Conservation (phyloP, 2,797 vertebrate species). For the Cheirogaleus major region DNA sequence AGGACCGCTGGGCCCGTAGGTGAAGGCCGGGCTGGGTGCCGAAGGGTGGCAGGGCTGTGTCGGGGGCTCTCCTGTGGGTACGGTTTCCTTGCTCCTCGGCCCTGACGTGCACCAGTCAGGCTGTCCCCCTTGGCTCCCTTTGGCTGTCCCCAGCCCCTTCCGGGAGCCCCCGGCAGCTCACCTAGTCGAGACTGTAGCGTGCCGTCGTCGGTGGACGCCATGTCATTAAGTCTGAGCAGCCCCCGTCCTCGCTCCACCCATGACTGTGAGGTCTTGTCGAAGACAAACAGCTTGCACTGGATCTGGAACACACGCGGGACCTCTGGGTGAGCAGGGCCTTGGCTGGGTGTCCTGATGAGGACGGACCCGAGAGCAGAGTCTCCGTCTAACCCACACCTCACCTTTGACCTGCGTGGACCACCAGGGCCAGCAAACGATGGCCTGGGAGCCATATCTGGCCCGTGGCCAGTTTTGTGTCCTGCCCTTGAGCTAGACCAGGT, state of each 20-base stretch:
- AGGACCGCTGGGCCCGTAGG: neutral
- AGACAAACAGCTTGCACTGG: constrained; percentile 98
- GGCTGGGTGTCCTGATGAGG: neutral
- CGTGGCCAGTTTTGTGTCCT: neutral
- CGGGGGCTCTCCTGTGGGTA: neutral
- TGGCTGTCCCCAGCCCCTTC: neutral
- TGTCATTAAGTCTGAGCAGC: constrained; percentile 97
- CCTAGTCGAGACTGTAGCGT: constrained; percentile 96
- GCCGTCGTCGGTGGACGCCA: constrained; percentile 97
- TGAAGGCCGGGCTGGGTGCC: too few relatives aligned
- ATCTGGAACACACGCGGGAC: constrained; percentile 87
- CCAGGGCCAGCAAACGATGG: neutral
- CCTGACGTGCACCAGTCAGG: neutral
- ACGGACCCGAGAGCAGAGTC: neutral
- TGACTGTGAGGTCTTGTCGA: constrained; percentile 96
- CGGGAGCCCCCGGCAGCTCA: constrained; percentile 77
- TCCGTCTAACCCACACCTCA: neutral
- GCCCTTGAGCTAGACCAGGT: neutral
- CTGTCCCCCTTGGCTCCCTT: neutral
- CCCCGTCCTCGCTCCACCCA: constrained; percentile 99
- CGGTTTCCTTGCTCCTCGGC: too few relatives aligned
- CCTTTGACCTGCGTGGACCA: neutral
- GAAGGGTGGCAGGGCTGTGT: neutral
- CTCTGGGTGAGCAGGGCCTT: neutral
- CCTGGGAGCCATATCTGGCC: neutral